Percentiles rank a stretch among this genome's conserved stretches.
phyloP scores from a whole-genome alignment of 2,888 invertebrate species.

The Eupithecia pulchellata region DNA sequence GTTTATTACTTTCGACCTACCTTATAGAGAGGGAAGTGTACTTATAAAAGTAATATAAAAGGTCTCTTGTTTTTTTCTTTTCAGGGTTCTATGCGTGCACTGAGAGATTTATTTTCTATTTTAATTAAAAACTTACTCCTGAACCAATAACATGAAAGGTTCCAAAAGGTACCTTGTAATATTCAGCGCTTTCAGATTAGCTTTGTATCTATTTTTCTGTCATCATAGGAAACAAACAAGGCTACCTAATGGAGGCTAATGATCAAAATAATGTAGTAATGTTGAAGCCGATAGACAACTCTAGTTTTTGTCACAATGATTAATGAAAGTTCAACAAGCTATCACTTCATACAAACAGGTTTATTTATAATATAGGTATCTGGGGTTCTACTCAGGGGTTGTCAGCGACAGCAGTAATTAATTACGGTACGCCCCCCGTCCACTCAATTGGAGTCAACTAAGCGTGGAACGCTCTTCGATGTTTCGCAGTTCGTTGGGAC shows the following conservation, averaged over 20 bases:
- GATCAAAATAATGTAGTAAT: slow-evolving; percentile 2
- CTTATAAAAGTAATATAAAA: not conserved
- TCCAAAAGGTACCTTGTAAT: no score
- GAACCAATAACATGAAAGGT: no score
- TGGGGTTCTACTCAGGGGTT: slow-evolving; percentile 67
- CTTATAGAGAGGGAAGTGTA: not conserved
- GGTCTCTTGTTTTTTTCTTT: no score
- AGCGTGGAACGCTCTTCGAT: slow-evolving; percentile 66
- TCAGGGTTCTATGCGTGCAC: no score
- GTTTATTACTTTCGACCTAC: not conserved
- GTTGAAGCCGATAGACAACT: not conserved
- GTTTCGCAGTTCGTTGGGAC: slow-evolving; percentile 67
- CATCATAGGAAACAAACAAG: not conserved
- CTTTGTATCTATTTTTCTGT: not conserved
- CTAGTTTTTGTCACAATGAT: slow-evolving; percentile 8
- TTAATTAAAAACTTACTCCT: no score
- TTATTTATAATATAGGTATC: slow-evolving; percentile 65
- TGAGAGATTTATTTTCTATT: no score
- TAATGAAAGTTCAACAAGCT: slow-evolving; percentile 14
- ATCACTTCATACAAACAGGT: slow-evolving; percentile 44
- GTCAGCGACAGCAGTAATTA: slow-evolving; percentile 79
- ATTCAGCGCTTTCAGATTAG: not conserved
- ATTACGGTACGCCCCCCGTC: slow-evolving; percentile 69
- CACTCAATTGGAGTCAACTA: slow-evolving; percentile 73
- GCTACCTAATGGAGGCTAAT: not conserved